Evolutionary conservation across 2,888 invertebrate species (phyloP).

Genomic region (Gandaritis pyraliata): DNA sequence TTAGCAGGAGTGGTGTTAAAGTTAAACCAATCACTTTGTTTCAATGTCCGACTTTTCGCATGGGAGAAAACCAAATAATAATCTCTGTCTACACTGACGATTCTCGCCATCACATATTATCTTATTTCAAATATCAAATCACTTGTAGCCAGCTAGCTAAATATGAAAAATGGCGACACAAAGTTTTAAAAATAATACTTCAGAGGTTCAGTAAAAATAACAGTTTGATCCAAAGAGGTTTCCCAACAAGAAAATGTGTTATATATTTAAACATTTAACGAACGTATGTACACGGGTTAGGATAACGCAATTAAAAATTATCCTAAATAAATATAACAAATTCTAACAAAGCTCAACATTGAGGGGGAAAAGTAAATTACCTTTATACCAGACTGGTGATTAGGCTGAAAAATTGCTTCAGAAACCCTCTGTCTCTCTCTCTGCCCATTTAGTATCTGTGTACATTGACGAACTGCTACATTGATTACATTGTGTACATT

Average conservation of each 20-base stretch:
- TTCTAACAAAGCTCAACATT: constrained; percentile 14
- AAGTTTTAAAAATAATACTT: no score
- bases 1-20: constrained; percentile 63
- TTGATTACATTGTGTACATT: constrained; percentile 47
- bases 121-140: no score
- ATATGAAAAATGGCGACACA: no score
- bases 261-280: no score
- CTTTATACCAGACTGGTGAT: constrained; percentile 43
- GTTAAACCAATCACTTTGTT: constrained; percentile 64
- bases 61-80: not conserved
- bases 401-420: constrained; percentile 53
- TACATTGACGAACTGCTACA: no score
- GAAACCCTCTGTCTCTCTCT: constrained; percentile 49
- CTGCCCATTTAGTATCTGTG: constrained; percentile 43
- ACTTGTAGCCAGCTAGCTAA: no score
- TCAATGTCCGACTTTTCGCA: constrained; percentile 18
- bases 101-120: no score
- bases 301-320: constrained; percentile 36
- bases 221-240: no score
- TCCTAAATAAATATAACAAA: constrained; percentile 36
- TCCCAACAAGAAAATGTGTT: no score
- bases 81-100: no score
- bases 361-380: constrained; percentile 32
- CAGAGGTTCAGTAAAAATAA: no score
- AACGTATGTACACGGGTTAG: constrained; percentile 7